Percentiles rank a stretch among this genome's conserved stretches.
Conservation (phyloP, 1,140 invertebrate genomes). For the Sminthurides bifidus region DNA sequence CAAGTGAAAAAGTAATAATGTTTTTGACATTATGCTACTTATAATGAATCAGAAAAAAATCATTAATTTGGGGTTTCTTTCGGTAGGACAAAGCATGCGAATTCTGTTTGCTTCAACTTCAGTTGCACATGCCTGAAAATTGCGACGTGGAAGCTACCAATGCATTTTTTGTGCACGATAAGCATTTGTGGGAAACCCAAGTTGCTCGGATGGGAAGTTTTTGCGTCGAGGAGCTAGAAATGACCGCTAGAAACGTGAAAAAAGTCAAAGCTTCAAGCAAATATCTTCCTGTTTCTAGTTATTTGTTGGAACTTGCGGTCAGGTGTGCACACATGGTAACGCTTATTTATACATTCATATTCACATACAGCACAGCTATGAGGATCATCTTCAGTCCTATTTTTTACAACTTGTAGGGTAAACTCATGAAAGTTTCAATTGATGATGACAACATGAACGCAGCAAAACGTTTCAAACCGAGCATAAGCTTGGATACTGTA, state of each 20-base stretch:
- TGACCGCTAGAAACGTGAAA: constrained; percentile 12
- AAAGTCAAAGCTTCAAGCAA: constrained; percentile 10
- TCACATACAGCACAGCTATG: background rate
- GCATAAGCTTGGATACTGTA: constrained; percentile 16
- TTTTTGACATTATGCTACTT: too few species aligned
- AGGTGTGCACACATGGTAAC: constrained; percentile 17
- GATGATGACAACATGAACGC: background rate
- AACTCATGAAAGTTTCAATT: background rate
- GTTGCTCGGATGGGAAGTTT: too few species aligned
- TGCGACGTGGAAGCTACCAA: too few species aligned
- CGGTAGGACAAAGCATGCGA: background rate
- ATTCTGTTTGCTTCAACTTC: constrained; percentile 5
- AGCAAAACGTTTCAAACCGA: constrained; percentile 9
- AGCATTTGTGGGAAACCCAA: too few species aligned
- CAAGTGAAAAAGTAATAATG: too few species aligned
- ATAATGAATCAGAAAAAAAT: too few species aligned
- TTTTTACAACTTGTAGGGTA: background rate
- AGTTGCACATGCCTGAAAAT: background rate
- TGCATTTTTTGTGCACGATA: too few species aligned
- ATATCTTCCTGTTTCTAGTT: constrained; percentile 1
- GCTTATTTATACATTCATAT: background rate
- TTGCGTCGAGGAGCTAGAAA: constrained; percentile 21
- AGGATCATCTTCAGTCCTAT: background rate
- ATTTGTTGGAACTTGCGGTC: constrained; percentile 11
- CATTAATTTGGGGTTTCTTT: too few species aligned